Evolutionary conservation across 2,797 vertebrate genomes (phyloP).

Genomic region (Streptopelia turtur): DNA sequence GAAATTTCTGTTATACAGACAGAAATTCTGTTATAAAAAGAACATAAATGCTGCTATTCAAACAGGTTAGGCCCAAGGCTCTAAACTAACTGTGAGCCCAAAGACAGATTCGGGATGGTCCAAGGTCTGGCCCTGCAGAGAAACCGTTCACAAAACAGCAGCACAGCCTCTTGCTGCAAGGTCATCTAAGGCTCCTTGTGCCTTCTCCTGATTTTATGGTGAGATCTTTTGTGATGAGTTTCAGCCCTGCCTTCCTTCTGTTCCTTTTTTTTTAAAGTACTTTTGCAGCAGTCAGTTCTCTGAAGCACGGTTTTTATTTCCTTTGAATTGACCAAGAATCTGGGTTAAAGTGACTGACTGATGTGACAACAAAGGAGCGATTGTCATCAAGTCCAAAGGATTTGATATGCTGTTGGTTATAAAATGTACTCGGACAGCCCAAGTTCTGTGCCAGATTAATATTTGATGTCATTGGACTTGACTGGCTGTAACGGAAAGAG

Average conservation of each 20-base stretch:
- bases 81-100: neutral
- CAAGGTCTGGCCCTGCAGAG: neutral
- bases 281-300: conserved; percentile 30
- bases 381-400: conserved; percentile 44
- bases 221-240: neutral
- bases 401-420: conserved; percentile 47
- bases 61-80: neutral
- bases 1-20: neutral
- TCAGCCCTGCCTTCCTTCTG: neutral
- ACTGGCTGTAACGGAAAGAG: conserved; percentile 54
- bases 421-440: conserved; percentile 26
- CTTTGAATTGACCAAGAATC: conserved; percentile 37
- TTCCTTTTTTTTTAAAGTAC: neutral
- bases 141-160: neutral
- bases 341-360: conserved; percentile 55
- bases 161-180: neutral
- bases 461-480: conserved; percentile 63
- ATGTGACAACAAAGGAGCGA: conserved; percentile 42
- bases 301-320: neutral
- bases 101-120: neutral
- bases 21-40: neutral
- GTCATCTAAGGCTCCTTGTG: conserved; percentile 12
- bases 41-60: neutral
- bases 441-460: conserved; percentile 49
- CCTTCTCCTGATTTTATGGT: neutral